Base-by-base conservation (phyloP, 2,113 vertebrate genomes). In the Anseranas semipalmata region DNA sequence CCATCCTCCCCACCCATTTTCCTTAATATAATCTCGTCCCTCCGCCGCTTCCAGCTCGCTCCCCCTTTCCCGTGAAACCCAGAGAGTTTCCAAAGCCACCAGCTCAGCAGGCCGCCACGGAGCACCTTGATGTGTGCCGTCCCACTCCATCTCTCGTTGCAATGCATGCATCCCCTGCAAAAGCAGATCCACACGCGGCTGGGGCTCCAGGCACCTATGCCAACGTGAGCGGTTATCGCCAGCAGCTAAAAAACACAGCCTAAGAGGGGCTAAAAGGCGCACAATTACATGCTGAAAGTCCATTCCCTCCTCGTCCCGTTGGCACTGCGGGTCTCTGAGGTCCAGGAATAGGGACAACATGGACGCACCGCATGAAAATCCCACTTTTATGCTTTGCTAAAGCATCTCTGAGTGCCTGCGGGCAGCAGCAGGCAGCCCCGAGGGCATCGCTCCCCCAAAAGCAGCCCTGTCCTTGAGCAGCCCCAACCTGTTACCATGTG, bases 321-420 rank as follows among this genome's bases (percentile, higher is more conserved):
- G 27, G 24, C 15, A 7, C 80, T 3, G 5, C 2, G 20, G 35
- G 7, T n/a, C 41, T 43, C 46, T 0, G 2, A 48, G 45, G 11
- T 66, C 12, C 20, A 15, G 63, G 28, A 58, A 37, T 2, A 43
- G 35, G 43, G 56, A 10, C 37, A 19, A 59, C 37, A 7, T 0
- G 2, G 65, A 39, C 15, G 45, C 32, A 25, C 4, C 30, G 20
- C 35, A 39, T 52, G 24, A 58, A 83, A 25, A n/a, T 16, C 52
- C n/a, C 52, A 15, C 33, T 15, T 9, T 82, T 17, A 2, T 3
- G 32, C 18, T 79, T 32, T 32, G 4, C 33, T 30, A 11, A 75
- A 84, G 16, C 62, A 18, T 15, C 76, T 58, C 43, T 21, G 41
- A 56, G 66, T 2, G 32, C 3, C 10, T 2, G 6, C 1, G 4